Percentiles rank a stretch among this genome's conserved stretches.
Conservation (phyloP, 2,888 invertebrate species). For the Gibbula magus region DNA sequence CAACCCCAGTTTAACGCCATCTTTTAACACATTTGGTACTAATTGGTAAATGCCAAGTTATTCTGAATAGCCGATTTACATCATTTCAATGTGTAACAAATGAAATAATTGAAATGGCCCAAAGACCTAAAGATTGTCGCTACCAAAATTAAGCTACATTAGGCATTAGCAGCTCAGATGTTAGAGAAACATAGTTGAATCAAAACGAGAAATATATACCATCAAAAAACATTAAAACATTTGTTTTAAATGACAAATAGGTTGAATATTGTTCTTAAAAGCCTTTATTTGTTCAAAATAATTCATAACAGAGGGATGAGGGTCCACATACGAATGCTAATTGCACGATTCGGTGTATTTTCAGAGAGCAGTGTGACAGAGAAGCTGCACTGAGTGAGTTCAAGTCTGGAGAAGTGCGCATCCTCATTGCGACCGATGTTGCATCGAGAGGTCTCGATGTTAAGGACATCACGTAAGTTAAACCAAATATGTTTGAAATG, state of each 20-base stretch:
- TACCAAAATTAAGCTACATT: too few species aligned
- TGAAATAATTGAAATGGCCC: background rate
- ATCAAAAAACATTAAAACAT: background rate
- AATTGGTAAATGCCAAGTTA: too few species aligned
- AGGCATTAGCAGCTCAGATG: too few species aligned
- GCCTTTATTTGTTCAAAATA: too few species aligned
- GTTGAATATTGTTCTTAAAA: background rate
- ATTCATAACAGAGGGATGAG: too few species aligned
- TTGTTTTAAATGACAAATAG: background rate
- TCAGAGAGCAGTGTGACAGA: slow-evolving; percentile 82
- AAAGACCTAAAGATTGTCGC: too few species aligned
- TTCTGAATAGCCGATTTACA: too few species aligned
- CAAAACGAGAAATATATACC: background rate
- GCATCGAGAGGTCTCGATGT: slow-evolving; percentile 95
- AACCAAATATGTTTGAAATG: background rate
- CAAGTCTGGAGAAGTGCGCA: slow-evolving; percentile 84
- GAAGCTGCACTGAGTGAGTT: slow-evolving; percentile 87
- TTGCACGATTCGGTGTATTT: slow-evolving; percentile 2
- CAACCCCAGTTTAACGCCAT: too few species aligned
- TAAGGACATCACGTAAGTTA: slow-evolving; percentile 75
- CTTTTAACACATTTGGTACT: too few species aligned
- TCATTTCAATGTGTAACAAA: background rate
- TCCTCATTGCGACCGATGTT: slow-evolving; percentile 95
- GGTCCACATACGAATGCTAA: too few species aligned
- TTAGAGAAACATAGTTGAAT: too few species aligned